Conservation (phyloP, 2,797 vertebrate species). For the Bradypus variegatus region DNA sequence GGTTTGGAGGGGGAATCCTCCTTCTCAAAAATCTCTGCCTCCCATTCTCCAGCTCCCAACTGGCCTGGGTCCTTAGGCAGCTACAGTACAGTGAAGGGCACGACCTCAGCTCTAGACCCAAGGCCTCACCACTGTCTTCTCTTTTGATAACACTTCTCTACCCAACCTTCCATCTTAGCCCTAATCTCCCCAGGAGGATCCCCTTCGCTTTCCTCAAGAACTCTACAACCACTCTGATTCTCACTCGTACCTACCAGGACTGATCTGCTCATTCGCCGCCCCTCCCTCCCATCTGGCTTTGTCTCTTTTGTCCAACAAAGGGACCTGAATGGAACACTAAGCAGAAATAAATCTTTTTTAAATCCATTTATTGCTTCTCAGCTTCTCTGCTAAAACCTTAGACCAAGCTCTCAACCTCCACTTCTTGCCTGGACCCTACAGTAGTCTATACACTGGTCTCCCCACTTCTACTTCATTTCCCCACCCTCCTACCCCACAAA, state of each 20-base stretch:
- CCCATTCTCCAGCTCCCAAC: too few species aligned
- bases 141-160: neutral
- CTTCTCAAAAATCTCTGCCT: neutral
- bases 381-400: neutral
- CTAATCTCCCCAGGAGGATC: neutral
- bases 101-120: neutral
- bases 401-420: neutral
- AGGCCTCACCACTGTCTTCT: neutral
- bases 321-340: neutral
- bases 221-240: neutral
- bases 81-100: neutral
- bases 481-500: too few species aligned
- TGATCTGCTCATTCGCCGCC: too few species aligned
- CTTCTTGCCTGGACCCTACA: neutral
- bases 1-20: neutral
- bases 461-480: neutral
- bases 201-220: neutral
- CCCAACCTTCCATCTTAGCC: neutral
- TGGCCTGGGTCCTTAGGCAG: neutral
- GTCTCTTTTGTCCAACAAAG: neutral
- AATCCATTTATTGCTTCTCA: neutral
- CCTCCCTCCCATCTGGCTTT: neutral
- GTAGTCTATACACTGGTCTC: neutral
- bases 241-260: neutral
- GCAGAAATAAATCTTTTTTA: neutral